Base-by-base conservation (phyloP, 2,113 vertebrate genomes). In the Abramis brama region DNA sequence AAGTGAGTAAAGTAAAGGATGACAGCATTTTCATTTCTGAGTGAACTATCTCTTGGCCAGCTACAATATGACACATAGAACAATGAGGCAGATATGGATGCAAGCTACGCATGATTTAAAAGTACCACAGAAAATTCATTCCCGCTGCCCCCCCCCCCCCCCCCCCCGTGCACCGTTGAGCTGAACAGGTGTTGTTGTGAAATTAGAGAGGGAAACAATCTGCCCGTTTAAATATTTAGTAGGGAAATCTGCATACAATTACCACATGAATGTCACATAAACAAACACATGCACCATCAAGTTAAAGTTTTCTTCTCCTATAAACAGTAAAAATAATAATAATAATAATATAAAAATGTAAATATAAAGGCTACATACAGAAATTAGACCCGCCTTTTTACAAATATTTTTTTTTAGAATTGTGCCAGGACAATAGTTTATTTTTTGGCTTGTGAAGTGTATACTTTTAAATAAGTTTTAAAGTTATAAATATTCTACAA, bases 171-270 rank as follows among this genome's bases (percentile, higher is more conserved):
- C 27, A 70, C 45, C 19, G 11, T 27, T 15, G 55, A n/a, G 36
- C n/a, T 84, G n/a, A 66, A 75, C 87, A 90, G 86, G 81, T 89
- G 86, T 84, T 82, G 39, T 19, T 62, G 66, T 60, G 84, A 89
- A 86, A 89, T 23, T 78, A 45, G 84, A 86, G 52, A 74, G 12
- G 50, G 78, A 5, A 55, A 76, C 82, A 75, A 86, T 79, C 86
- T 86, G 84, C 81, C 76, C 84, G 71, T 82, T 66, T 90, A 82
- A 86, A 88, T 71, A 86, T 88, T 82, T 64, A 84, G 52, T 59
- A 60, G 60, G 50, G 80, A 87, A 86, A 88, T 88, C 83, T 86
- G 59, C 62, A 86, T 43, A 52, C 75, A 64, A 78, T 68, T 78
- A 70, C 43, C 80, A 84, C 66, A 73, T 60, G 36, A 81, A 71